phyloP scores from a whole-genome alignment of 2,888 invertebrate species.

The Megalurothrips usitatus region DNA sequence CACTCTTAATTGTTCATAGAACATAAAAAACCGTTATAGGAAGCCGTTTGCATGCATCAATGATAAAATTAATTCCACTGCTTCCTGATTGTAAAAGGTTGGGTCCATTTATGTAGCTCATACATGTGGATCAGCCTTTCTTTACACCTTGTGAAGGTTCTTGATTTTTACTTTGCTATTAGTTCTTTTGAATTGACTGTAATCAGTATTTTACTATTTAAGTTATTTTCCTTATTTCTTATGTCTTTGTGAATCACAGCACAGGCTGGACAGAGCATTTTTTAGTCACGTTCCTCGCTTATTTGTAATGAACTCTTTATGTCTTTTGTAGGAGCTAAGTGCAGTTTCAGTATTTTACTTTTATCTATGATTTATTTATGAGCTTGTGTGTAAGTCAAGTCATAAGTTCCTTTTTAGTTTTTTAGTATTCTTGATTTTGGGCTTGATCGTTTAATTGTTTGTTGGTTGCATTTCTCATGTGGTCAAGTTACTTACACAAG shows the following conservation, averaged over 20 bases:
- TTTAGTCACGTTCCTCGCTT: conserved; percentile 18
- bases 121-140: too few relatives aligned
- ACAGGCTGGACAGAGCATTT: neutral
- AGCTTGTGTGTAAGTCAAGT: neutral
- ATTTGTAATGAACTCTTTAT: neutral
- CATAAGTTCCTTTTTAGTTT: neutral
- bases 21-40: too few relatives aligned
- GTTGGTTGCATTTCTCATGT: neutral
- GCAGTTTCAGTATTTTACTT: neutral
- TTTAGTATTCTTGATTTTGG: neutral
- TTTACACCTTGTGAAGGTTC: too few relatives aligned
- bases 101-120: too few relatives aligned
- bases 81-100: too few relatives aligned
- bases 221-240: neutral
- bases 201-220: neutral
- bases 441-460: neutral
- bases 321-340: neutral
- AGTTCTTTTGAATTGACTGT: too few relatives aligned
- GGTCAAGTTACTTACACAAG: conserved; percentile 14
- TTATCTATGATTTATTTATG: neutral
- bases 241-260: neutral
- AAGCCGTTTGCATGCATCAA: too few relatives aligned
- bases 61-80: too few relatives aligned
- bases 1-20: neutral
- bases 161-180: too few relatives aligned